Evolutionary conservation across 1,140 invertebrate genomes (phyloP).

Genomic region (Euura saliciscinereae): DNA sequence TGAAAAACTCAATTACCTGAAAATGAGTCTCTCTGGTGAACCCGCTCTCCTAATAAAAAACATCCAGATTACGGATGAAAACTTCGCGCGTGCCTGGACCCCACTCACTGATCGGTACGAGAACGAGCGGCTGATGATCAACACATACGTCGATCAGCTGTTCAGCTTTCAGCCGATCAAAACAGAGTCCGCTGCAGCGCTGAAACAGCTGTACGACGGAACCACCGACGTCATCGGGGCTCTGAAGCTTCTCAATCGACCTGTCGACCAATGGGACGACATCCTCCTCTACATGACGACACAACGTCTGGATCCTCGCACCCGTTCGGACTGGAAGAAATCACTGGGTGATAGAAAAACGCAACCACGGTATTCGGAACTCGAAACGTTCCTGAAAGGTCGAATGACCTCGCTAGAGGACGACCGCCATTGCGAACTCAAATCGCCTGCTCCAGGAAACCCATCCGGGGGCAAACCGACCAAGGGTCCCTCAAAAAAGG

Average conservation of each 20-base stretch:
- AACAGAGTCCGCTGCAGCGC: constrained; percentile 26
- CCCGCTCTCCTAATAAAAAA: constrained; percentile 29
- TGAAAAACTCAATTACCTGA: constrained; percentile 43
- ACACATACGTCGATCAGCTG: constrained; percentile 27
- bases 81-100: constrained; percentile 35
- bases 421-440: no score
- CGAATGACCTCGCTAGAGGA: no score
- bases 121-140: constrained; percentile 32
- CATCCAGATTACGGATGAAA: constrained; percentile 31
- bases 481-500: no score
- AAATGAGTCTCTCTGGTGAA: constrained; percentile 26
- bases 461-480: no score
- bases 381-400: no score
- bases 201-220: constrained; percentile 27
- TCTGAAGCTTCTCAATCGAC: constrained; percentile 30
- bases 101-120: constrained; percentile 34
- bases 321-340: no score
- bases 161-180: constrained; percentile 25
- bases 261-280: constrained; percentile 34
- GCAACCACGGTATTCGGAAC: no score
- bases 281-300: constrained; percentile 14
- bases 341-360: no score
- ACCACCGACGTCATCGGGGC: constrained; percentile 27
- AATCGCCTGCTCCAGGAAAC: no score
- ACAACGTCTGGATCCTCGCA: no score